Evolutionary conservation across 92 coral and sea anemone species (phyloP).

Genomic region (Virgularia gustaviana): DNA sequence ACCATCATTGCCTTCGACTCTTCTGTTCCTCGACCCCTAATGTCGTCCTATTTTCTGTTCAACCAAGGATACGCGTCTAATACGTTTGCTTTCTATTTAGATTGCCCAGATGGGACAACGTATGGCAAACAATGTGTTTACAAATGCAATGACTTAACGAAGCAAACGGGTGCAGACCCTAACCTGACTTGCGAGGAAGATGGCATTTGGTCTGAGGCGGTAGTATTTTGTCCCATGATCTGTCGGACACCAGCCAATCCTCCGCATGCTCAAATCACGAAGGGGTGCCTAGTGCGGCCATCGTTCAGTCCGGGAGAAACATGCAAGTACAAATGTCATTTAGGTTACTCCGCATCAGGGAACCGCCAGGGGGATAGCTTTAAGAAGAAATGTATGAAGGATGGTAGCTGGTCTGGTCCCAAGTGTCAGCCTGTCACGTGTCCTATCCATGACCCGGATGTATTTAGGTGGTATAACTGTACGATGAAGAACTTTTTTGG

Average conservation of each 20-base stretch:
- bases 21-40: too few species aligned
- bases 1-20: too few species aligned
- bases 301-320: conserved; percentile 65
- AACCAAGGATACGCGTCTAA: too few species aligned
- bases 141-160: conserved; percentile 44
- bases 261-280: conserved; percentile 48
- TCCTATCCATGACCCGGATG: conserved; percentile 30
- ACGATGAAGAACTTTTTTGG: conserved; percentile 58
- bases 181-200: conserved; percentile 84
- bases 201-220: conserved; percentile 83
- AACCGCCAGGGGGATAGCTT: conserved; percentile 29
- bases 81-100: conserved; percentile 29
- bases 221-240: conserved; percentile 72
- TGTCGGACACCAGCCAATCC: conserved; percentile 65
- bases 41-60: too few species aligned
- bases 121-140: conserved; percentile 72
- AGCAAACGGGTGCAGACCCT: conserved; percentile 1
- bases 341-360: conserved; percentile 54
- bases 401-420: conserved; percentile 67
- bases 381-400: conserved; percentile 67
- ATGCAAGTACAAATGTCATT: conserved; percentile 73
- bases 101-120: conserved; percentile 72
- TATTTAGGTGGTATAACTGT: conserved; percentile 82
- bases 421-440: conserved; percentile 70
- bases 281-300: conserved; percentile 22